phyloP scores from a whole-genome alignment of 1,140 invertebrate species.

The Anadara kagoshimensis region DNA sequence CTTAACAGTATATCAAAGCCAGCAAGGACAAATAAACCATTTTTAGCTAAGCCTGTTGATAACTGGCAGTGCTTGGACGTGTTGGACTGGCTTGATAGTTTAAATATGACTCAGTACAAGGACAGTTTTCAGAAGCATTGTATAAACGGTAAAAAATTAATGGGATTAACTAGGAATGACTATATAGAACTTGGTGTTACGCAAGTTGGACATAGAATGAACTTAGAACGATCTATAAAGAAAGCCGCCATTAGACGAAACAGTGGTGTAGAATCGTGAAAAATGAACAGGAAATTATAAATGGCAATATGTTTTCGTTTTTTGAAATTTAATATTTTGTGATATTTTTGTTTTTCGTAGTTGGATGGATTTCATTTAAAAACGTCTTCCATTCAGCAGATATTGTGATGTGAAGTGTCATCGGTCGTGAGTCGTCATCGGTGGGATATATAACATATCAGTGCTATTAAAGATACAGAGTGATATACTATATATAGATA shows the following conservation, averaged over 20 bases:
- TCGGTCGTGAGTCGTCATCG: no score
- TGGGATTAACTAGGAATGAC: conserved; percentile 64
- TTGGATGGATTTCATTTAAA: no score
- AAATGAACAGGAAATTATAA: no score
- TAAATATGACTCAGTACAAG: conserved; percentile 68
- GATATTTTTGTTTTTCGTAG: no score
- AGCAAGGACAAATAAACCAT: conserved; percentile 48
- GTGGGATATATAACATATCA: no score
- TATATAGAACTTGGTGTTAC: conserved; percentile 69
- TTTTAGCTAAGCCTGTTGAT: conserved; percentile 58
- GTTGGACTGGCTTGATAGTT: conserved; percentile 69
- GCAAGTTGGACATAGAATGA: conserved; percentile 71
- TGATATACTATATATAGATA: no score
- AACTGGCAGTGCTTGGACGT: conserved; percentile 70
- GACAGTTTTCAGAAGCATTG: conserved; percentile 64
- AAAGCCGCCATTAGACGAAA: conserved; percentile 47
- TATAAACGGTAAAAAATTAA: conserved; percentile 68
- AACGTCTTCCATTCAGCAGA: no score
- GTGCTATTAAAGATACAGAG: no score
- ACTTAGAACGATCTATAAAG: conserved; percentile 70
- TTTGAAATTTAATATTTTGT: no score
- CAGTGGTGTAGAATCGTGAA: no score
- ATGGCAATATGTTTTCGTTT: no score
- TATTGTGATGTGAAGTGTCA: no score
- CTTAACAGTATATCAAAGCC: conserved; percentile 3